Evolutionary conservation across 2,113 vertebrate species (phyloP).

Genomic region (Stigmatopora argus): DNA sequence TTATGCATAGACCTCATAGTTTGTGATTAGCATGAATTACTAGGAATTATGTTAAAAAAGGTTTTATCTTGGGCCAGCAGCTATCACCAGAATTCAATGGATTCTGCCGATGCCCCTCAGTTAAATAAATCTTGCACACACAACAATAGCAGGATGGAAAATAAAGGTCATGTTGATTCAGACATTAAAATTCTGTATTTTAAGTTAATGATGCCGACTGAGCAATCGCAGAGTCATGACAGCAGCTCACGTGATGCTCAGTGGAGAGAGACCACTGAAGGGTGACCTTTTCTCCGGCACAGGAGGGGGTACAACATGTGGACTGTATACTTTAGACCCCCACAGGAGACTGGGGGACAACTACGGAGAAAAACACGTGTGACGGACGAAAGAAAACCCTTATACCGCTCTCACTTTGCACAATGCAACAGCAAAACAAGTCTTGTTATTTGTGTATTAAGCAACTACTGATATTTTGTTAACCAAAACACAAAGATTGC

Average conservation of each 20-base stretch:
- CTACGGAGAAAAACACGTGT: too few relatives aligned
- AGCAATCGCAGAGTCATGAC: slow-evolving; percentile 16
- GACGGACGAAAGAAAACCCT: too few relatives aligned
- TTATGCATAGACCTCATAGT: neutral
- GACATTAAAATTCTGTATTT: neutral
- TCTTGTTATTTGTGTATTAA: neutral
- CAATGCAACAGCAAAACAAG: too few relatives aligned
- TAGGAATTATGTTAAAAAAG: neutral
- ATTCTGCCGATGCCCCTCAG: neutral
- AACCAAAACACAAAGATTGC: too few relatives aligned
- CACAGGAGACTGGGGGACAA: slow-evolving; percentile 7
- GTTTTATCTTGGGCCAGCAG: neutral
- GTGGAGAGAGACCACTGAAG: slow-evolving; percentile 32
- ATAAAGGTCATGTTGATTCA: neutral
- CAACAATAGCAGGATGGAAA: neutral
- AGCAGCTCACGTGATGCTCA: slow-evolving; percentile 24
- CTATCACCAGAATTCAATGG: neutral
- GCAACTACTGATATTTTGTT: neutral
- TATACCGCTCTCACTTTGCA: neutral
- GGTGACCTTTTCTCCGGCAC: slow-evolving; percentile 49
- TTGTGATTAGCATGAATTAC: neutral
- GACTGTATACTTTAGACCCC: slow-evolving; percentile 38
- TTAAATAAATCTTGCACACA: neutral
- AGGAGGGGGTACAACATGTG: slow-evolving; percentile 24
- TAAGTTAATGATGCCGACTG: neutral